Conservation (phyloP, 2,113 vertebrate genomes). For the Bettongia penicillata region DNA sequence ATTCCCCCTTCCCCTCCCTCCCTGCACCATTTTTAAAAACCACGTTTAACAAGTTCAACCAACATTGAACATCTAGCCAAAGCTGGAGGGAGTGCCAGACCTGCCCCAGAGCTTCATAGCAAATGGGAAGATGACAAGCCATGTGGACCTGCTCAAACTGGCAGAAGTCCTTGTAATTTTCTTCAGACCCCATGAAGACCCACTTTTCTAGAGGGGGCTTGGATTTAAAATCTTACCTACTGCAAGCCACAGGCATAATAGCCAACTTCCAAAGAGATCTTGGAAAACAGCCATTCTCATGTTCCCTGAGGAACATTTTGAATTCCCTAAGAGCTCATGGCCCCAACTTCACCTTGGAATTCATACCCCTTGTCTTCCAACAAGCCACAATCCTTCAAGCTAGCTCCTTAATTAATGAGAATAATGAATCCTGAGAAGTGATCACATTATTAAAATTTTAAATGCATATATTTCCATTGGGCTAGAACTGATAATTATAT, state of each 20-base stretch:
- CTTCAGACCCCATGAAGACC: not conserved
- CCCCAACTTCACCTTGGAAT: not conserved
- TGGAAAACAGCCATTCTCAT: not conserved
- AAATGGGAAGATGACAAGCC: not conserved
- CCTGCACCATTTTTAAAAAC: not conserved
- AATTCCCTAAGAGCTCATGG: not conserved
- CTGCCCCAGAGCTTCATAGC: not conserved
- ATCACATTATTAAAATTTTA: not conserved
- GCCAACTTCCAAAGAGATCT: not conserved
- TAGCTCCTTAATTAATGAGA: not conserved
- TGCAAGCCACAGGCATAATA: not conserved
- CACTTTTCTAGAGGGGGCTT: not conserved
- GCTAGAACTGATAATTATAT: not conserved
- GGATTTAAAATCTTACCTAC: not conserved
- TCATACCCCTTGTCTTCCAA: not conserved
- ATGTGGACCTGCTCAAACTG: not conserved
- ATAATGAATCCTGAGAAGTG: not conserved
- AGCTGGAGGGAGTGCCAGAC: not conserved
- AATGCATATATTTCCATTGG: not conserved
- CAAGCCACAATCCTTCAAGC: not conserved
- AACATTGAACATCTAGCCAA: conserved; percentile 30
- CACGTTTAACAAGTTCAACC: conserved; percentile 39
- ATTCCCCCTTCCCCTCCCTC: conserved; percentile 27
- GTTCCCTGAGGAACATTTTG: not conserved
- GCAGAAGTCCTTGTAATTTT: not conserved